A percentile compares a stretch with the other conserved stretches of the same genome.
Evolutionary conservation across 2,113 vertebrate species (phyloP).

Genomic region (Guaruba guarouba): DNA sequence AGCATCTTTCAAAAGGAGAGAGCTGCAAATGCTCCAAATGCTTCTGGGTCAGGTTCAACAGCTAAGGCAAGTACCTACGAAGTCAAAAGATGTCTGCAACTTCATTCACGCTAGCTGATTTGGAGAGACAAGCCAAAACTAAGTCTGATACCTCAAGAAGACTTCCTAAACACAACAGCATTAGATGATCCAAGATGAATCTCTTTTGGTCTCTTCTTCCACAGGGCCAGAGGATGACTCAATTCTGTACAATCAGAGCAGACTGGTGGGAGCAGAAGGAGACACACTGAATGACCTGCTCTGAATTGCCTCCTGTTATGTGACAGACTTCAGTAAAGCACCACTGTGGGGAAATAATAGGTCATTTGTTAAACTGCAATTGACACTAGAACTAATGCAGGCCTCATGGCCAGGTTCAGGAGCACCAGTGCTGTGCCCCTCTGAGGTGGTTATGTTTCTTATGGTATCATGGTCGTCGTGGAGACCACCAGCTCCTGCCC

Average conservation of each 20-base stretch:
- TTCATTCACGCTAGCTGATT: rapidly evolving
- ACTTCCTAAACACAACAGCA: neutral
- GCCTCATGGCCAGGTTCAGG: neutral
- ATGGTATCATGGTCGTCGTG: rapidly evolving
- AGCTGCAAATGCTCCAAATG: neutral
- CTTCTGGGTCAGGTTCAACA: neutral
- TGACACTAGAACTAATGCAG: neutral
- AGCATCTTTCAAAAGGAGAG: neutral
- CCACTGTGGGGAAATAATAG: rapidly evolving
- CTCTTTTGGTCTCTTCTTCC: neutral
- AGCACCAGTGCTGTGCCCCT: neutral
- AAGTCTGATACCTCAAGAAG: neutral
- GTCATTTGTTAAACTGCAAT: neutral
- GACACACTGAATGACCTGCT: neutral
- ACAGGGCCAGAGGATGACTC: neutral
- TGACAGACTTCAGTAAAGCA: neutral
- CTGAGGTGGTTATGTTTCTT: rapidly evolving
- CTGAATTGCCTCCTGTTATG: rapidly evolving
- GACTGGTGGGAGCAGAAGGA: neutral
- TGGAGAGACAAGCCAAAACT: neutral
- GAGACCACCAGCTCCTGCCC: neutral
- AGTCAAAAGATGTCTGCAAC: neutral
- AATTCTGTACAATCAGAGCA: neutral
- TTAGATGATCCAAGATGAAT: neutral
- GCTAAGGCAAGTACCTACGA: neutral